Evolutionary conservation across 2,797 vertebrate genomes (phyloP).

Genomic region (Helarctos malayanus): DNA sequence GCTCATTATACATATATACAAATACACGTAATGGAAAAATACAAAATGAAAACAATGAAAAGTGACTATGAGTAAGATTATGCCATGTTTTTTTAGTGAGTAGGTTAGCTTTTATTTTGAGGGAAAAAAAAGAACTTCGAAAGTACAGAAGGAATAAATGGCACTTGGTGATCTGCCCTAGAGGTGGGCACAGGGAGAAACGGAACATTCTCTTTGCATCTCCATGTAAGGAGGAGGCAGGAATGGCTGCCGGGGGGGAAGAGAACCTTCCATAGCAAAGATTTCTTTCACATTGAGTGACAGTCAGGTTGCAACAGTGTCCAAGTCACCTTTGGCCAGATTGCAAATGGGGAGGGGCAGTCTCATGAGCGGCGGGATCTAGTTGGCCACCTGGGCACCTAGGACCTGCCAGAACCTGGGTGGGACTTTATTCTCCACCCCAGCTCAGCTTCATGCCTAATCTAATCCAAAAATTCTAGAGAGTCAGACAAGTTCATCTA

Average conservation of each 20-base stretch:
- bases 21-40: neutral
- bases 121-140: no score
- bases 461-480: neutral
- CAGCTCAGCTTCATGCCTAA: neutral
- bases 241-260: fast-evolving
- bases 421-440: neutral
- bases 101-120: slow-evolving; percentile 11
- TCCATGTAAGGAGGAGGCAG: fast-evolving
- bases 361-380: neutral
- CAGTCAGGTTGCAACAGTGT: neutral
- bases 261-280: fast-evolving
- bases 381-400: no score
- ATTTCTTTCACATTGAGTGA: fast-evolving
- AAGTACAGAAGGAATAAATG: neutral
- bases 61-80: neutral
- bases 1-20: fast-evolving
- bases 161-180: neutral
- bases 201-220: no score
- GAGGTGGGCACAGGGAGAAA: fast-evolving
- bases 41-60: fast-evolving
- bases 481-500: neutral
- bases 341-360: fast-evolving
- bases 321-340: neutral
- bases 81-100: neutral
- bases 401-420: neutral